These are phyloP conservation scores for Penaeus vannamei DNA, from an alignment of 1,140 invertebrate genomes.

Conservation along the genomic window DNA sequence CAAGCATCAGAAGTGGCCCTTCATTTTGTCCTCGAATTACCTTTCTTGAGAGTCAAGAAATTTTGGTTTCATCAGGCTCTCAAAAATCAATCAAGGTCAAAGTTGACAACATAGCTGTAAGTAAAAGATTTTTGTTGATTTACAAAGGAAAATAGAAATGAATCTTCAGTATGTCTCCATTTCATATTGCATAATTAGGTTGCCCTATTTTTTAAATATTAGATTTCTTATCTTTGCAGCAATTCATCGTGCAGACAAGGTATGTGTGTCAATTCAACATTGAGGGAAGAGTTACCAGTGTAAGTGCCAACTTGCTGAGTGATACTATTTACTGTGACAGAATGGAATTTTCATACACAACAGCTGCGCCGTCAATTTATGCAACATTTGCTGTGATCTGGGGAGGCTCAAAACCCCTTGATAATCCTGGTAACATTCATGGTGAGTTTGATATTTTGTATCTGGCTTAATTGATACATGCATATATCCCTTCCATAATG, in stretches of 20 bases:
- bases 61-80: slow-evolving; percentile 90
- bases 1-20: slow-evolving; percentile 92
- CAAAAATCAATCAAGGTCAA: slow-evolving; percentile 91
- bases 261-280: slow-evolving; percentile 98
- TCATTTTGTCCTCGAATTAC: slow-evolving; percentile 94
- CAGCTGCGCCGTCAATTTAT: slow-evolving; percentile 86
- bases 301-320: slow-evolving; percentile 89
- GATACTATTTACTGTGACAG: slow-evolving; percentile 95
- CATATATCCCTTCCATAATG: too few relatives aligned
- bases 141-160: not conserved
- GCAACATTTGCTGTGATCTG: slow-evolving; percentile 95
- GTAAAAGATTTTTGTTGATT: slow-evolving; percentile 47
- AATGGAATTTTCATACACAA: slow-evolving; percentile 91
- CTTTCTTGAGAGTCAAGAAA: slow-evolving; percentile 87
- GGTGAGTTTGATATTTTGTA: slow-evolving; percentile 70
- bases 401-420: slow-evolving; percentile 93
- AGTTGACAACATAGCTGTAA: slow-evolving; percentile 80
- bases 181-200: not conserved
- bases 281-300: slow-evolving; percentile 91
- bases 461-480: not conserved
- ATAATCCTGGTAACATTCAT: slow-evolving; percentile 95
- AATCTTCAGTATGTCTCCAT: not conserved
- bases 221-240: slow-evolving; percentile 74
- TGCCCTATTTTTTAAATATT: not conserved
- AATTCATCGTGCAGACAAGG: slow-evolving; percentile 93